Percentiles rank a stretch among this genome's conserved stretches.
phyloP scores from a whole-genome alignment of 1,140 invertebrate genomes.

The Heliconius hewitsoni region DNA sequence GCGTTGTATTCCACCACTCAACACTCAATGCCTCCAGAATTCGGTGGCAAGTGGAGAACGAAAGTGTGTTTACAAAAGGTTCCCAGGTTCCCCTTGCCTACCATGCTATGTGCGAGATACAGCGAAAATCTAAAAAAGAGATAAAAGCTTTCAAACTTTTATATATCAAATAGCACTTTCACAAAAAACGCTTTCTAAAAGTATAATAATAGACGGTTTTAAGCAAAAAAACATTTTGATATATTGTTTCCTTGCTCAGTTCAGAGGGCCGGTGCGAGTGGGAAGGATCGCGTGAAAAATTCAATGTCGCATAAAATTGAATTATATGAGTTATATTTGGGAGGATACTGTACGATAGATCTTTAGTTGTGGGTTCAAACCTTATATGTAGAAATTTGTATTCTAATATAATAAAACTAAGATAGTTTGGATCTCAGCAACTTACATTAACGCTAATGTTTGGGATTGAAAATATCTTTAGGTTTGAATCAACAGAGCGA shows the following conservation, averaged over 20 bases:
- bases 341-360: background rate
- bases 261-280: background rate
- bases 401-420: background rate
- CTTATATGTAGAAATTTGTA: background rate
- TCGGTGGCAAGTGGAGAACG: too few relatives aligned
- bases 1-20: too few relatives aligned
- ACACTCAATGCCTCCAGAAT: too few relatives aligned
- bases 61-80: too few relatives aligned
- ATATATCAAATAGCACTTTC: background rate
- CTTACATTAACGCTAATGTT: too few relatives aligned
- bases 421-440: too few relatives aligned
- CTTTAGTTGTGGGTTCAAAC: background rate
- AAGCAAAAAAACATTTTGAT: constrained; percentile 3
- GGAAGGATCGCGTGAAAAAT: constrained; percentile 9
- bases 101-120: too few relatives aligned
- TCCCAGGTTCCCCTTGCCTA: too few relatives aligned
- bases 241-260: background rate
- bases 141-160: background rate
- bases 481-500: too few relatives aligned
- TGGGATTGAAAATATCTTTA: too few relatives aligned
- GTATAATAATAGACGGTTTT: background rate
- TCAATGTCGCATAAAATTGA: constrained; percentile 1
- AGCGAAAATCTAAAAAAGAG: background rate
- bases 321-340: background rate
- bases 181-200: constrained; percentile 1